Conservation (phyloP, 2,797 vertebrate species). For the Sparidentex hasta region DNA sequence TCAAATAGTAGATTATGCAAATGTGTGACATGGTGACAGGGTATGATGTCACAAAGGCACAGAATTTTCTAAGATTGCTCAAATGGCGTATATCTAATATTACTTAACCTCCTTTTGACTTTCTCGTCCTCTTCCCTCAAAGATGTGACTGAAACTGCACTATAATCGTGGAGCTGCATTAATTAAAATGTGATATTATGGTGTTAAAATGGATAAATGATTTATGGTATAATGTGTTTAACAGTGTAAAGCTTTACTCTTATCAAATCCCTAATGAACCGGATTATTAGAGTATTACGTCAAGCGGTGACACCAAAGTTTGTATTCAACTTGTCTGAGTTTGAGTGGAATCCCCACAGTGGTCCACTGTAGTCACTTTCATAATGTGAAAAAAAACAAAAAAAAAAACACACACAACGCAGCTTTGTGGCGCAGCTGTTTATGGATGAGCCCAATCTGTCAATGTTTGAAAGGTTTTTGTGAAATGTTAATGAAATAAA, state of each 20-base stretch:
- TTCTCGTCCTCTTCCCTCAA: not conserved
- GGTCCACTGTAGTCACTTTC: conserved; percentile 30
- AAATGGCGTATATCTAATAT: not conserved
- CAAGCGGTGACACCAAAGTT: not conserved
- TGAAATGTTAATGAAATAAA: conserved; percentile 63
- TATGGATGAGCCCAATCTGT: conserved; percentile 64
- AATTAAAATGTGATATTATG: not conserved
- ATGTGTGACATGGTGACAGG: too few species aligned
- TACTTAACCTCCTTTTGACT: too few species aligned
- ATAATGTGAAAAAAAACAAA: not conserved
- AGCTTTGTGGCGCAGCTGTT: conserved; percentile 33
- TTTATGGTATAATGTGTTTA: too few species aligned
- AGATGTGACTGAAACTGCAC: not conserved
- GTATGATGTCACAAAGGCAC: not conserved
- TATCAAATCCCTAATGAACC: conserved; percentile 17
- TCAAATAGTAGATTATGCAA: too few species aligned
- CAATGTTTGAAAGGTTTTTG: conserved; percentile 37
- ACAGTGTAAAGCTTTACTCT: not conserved
- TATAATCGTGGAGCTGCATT: not conserved
- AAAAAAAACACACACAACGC: conserved; percentile 12
- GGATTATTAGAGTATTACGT: not conserved
- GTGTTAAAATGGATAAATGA: too few species aligned
- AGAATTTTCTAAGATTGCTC: too few species aligned
- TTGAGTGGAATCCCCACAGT: conserved; percentile 33
- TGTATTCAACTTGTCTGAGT: conserved; percentile 6